A percentile compares a stretch with the other conserved stretches of the same genome.
Evolutionary conservation across 2,888 invertebrate genomes (phyloP).

Genomic region (Sericinus montela): DNA sequence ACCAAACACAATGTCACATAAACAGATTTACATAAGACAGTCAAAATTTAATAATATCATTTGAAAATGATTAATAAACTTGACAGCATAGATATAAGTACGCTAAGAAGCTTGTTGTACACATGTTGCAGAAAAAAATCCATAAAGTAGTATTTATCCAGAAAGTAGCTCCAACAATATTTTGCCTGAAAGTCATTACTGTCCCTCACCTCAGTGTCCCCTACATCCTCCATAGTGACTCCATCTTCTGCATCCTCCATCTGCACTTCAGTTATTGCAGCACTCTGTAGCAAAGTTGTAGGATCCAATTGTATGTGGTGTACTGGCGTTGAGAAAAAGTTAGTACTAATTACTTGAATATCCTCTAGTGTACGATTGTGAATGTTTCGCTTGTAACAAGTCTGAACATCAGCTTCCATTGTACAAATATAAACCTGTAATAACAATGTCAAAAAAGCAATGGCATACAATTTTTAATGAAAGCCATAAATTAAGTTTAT

Average conservation of each 20-base stretch:
- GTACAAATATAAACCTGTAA: slow-evolving; percentile 93
- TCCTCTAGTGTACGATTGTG: slow-evolving; percentile 90
- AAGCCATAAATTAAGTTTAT: no score
- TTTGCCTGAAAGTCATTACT: slow-evolving; percentile 7
- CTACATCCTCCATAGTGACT: slow-evolving; percentile 53
- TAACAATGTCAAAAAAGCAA: neutral
- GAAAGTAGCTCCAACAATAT: neutral
- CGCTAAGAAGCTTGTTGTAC: neutral
- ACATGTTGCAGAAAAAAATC: neutral
- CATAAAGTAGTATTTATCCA: neutral
- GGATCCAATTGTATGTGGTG: slow-evolving; percentile 91
- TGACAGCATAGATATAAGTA: slow-evolving; percentile 5
- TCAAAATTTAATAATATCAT: neutral
- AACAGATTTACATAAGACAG: slow-evolving; percentile 11
- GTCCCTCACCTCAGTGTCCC: slow-evolving; percentile 69
- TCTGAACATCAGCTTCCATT: slow-evolving; percentile 88
- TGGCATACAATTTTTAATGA: no score
- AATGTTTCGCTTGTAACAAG: slow-evolving; percentile 90
- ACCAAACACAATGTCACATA: slow-evolving; percentile 19
- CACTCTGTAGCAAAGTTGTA: slow-evolving; percentile 89
- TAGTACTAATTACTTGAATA: slow-evolving; percentile 84
- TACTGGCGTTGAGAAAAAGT: slow-evolving; percentile 89
- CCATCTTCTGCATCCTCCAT: slow-evolving; percentile 86
- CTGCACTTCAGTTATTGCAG: slow-evolving; percentile 89
- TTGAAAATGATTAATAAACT: slow-evolving; percentile 1